Evolutionary conservation across 64 coral and sea anemone genomes (phyloP), one percentile per base, ranked within the genome.

Genomic region (Hydrozoanthus tunicans): DNA sequence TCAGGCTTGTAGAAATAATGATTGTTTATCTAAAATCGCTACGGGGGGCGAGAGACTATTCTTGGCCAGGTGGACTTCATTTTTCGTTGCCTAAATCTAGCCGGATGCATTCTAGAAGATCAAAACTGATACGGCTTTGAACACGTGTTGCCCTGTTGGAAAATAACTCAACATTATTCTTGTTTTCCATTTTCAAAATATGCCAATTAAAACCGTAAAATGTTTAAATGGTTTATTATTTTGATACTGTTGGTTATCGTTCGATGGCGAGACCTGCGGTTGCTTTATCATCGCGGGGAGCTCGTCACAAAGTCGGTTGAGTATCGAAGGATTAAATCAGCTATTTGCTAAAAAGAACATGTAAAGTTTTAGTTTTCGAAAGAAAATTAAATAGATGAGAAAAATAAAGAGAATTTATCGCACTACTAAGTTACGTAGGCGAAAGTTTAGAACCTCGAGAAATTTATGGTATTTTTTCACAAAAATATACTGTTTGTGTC

Each of bases 1-100:
- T 70, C 59, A 88, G 84, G 51, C 32, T 43, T 58, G 8, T 73
- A 88, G 68, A 74, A 86, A 88, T 71, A 74, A 88, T 75, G 55
- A 88, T 74, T 60, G 56, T 74, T 88, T 88, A 88, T 88, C 70
- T 70, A 25, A 5, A 15, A 73, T 88, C 84, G 11, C 84, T 17
- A 52, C 84, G 56, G 84, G 84, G 10, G 51, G 62, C 72, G 23
- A 13, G 27, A 51, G 68, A 60, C 20, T 59, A 59, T 57, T 72
- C 56, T 3, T 6, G 59, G 69, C 54, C 84, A 88, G 84, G 84
- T 88, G 84, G 25, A 75, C 12, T 75, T 73, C 13, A n/a, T 56
- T 61, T 88, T 88, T 75, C 70, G 57, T 4, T 12, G 53, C 10
- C 23, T 74, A 55, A 25, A 85, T 88, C 55, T 0, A 60, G 11